Evolutionary conservation across 1,140 invertebrate genomes (phyloP).

Genomic region (Glossosoma conforme): DNA sequence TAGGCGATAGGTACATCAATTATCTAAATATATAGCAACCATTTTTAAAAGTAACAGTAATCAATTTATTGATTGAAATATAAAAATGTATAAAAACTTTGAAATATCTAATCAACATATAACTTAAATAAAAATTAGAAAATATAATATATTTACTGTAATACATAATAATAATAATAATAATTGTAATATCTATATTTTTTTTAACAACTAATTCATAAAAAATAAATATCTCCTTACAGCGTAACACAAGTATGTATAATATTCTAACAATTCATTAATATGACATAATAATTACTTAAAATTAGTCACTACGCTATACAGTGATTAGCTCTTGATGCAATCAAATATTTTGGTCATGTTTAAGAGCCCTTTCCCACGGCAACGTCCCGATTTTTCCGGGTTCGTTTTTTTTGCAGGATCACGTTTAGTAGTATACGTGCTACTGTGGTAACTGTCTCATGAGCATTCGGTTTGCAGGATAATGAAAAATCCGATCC

Average conservation of each 20-base stretch:
- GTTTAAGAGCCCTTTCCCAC: no score
- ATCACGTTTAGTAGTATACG: no score
- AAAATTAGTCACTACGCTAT: not conserved
- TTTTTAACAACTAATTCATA: constrained; percentile 24
- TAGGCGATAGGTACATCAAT: no score
- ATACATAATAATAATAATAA: not conserved
- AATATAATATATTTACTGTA: constrained; percentile 5
- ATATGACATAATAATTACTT: constrained; percentile 5
- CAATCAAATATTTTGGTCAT: no score
- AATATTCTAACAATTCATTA: constrained; percentile 23
- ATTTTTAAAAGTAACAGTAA: constrained; percentile 29
- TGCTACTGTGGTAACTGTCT: no score
- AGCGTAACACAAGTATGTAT: constrained; percentile 7
- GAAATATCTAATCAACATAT: constrained; percentile 31
- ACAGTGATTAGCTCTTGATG: no score
- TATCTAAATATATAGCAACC: constrained; percentile 5
- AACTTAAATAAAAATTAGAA: constrained; percentile 30
- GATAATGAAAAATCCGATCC: no score
- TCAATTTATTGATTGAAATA: constrained; percentile 31
- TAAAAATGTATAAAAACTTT: constrained; percentile 33
- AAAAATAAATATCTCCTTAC: constrained; percentile 30
- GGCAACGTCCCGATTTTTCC: no score
- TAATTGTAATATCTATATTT: constrained; percentile 17
- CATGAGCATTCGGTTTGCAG: no score
- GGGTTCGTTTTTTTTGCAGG: no score